Conservation (phyloP, 1,140 invertebrate genomes). For the Drosophila hydei region DNA sequence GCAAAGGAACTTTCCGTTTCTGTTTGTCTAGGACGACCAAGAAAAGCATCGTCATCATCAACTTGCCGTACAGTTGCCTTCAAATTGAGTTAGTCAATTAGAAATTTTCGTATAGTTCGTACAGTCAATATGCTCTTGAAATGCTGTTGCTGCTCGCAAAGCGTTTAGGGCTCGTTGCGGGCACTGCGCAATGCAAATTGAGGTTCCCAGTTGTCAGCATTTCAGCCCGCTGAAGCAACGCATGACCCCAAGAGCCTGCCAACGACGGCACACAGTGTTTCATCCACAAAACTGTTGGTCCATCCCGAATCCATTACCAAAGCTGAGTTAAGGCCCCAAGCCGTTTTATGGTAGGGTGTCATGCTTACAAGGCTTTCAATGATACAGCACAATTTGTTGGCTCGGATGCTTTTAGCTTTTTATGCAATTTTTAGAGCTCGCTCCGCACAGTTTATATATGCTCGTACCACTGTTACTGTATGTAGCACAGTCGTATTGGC, state of each 20-base stretch:
- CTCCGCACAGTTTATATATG: background rate
- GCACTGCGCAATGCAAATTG: slow-evolving; percentile 41
- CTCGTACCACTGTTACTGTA: background rate
- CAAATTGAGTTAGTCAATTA: slow-evolving; percentile 79
- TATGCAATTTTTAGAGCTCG: slow-evolving; percentile 23
- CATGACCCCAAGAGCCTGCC: slow-evolving; percentile 23
- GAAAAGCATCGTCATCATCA: slow-evolving; percentile 37
- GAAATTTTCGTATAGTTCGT: slow-evolving; percentile 53
- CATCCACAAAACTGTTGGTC: slow-evolving; percentile 28
- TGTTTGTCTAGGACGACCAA: slow-evolving; percentile 25
- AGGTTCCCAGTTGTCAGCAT: slow-evolving; percentile 35
- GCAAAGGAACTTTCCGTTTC: slow-evolving; percentile 28
- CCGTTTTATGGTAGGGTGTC: slow-evolving; percentile 27
- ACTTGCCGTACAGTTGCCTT: slow-evolving; percentile 27
- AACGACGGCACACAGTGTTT: slow-evolving; percentile 42
- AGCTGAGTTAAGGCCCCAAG: slow-evolving; percentile 16
- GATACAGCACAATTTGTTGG: slow-evolving; percentile 40
- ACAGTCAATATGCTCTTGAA: slow-evolving; percentile 54
- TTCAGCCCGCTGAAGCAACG: slow-evolving; percentile 1
- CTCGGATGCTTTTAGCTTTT: slow-evolving; percentile 29
- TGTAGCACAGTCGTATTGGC: background rate
- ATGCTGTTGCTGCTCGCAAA: slow-evolving; percentile 10
- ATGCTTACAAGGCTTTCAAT: slow-evolving; percentile 41
- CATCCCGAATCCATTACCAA: slow-evolving; percentile 7
- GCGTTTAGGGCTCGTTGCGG: slow-evolving; percentile 19